These are phyloP conservation scores for Pangasius sanitwongsei DNA, from an alignment of 2,797 vertebrate species.

Conservation along the genomic window DNA sequence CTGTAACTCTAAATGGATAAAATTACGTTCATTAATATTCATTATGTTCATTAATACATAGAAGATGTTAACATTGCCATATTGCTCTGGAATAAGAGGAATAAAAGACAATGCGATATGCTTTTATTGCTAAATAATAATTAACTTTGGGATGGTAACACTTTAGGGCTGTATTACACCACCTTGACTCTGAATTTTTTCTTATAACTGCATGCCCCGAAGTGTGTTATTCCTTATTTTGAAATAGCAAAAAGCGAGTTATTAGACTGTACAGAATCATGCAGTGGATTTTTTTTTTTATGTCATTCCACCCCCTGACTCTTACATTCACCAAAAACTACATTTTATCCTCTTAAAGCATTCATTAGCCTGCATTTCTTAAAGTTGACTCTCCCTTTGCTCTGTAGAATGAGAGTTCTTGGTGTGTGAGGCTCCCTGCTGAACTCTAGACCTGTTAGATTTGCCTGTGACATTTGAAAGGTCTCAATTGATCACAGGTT, in stretches of 20 bases:
- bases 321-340: not conserved
- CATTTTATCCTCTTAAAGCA: not conserved
- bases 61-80: not conserved
- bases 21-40: not conserved
- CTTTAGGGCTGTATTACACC: not conserved
- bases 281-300: not conserved
- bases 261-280: not conserved
- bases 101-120: not conserved
- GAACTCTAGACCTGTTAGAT: conserved; percentile 1
- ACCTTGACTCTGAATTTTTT: not conserved
- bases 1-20: not conserved
- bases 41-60: not conserved
- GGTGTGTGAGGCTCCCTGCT: not conserved
- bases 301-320: not conserved
- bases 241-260: not conserved
- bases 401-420: not conserved
- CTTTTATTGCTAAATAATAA: not conserved
- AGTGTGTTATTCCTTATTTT: not conserved
- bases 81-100: not conserved
- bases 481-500: conserved; percentile 33
- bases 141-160: not conserved
- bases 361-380: not conserved
- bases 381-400: conserved; percentile 1
- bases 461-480: conserved; percentile 42
- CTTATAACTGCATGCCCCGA: not conserved